Conservation (phyloP, 2,888 invertebrate species). For the Spodoptera picta region DNA sequence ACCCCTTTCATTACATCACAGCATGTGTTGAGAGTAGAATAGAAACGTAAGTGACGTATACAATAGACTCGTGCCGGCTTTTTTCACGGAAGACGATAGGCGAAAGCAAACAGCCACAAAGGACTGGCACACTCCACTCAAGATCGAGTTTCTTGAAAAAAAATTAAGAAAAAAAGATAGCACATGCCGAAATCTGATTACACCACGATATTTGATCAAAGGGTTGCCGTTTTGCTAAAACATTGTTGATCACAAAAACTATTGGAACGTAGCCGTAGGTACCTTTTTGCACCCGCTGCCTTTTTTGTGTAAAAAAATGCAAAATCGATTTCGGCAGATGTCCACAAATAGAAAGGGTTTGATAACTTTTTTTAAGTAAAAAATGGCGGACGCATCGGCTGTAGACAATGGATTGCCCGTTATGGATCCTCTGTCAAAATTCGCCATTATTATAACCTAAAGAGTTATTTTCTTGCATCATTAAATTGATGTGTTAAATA, state of each 20-base stretch:
- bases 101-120: conserved; percentile 84
- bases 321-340: conserved; percentile 88
- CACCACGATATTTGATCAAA: conserved; percentile 83
- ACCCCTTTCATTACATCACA: conserved; percentile 60
- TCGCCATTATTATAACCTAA: conserved; percentile 75
- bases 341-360: conserved; percentile 86
- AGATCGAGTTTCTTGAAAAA: conserved; percentile 84
- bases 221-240: conserved; percentile 83
- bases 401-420: conserved; percentile 83
- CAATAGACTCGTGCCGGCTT: conserved; percentile 84
- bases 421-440: conserved; percentile 82
- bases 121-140: conserved; percentile 84
- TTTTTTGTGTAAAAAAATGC: conserved; percentile 84
- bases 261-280: conserved; percentile 62
- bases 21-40: conserved; percentile 65
- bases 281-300: conserved; percentile 81
- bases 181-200: conserved; percentile 89
- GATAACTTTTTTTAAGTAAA: conserved; percentile 75
- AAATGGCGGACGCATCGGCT: conserved; percentile 76
- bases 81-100: conserved; percentile 79
- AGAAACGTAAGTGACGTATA: conserved; percentile 62
- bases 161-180: conserved; percentile 74
- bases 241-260: conserved; percentile 78
- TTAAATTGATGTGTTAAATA: conserved; percentile 67
- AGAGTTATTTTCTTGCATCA: conserved; percentile 69